Percentiles rank a stretch among this genome's conserved stretches.
phyloP scores from a whole-genome alignment of 2,113 vertebrate species.

The Shinisaurus crocodilurus region DNA sequence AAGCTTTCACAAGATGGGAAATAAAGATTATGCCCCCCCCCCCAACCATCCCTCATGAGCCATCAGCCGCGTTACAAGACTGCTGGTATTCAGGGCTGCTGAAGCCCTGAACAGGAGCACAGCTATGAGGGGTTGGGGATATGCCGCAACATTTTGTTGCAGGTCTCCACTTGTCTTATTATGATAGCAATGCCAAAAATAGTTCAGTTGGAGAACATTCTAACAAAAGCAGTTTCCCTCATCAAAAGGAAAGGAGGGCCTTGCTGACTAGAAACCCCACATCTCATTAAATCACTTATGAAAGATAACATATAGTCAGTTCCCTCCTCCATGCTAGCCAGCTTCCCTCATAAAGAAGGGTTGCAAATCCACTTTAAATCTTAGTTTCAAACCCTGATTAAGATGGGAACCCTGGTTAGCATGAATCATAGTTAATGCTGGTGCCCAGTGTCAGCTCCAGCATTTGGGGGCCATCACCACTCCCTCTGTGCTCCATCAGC shows the following conservation, averaged over 20 bases:
- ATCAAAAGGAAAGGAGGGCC: neutral
- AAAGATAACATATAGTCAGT: neutral
- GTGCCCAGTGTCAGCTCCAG: neutral
- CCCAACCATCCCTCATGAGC: too few species aligned
- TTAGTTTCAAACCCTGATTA: neutral
- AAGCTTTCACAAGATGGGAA: neutral
- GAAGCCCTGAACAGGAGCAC: neutral
- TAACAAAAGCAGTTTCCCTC: neutral
- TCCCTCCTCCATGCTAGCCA: neutral
- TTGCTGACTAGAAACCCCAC: neutral
- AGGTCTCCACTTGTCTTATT: neutral
- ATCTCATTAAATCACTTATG: neutral
- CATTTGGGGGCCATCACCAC: neutral
- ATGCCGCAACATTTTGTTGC: neutral
- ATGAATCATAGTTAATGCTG: neutral
- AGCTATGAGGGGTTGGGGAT: neutral
- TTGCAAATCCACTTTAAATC: neutral
- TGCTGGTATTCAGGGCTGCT: neutral
- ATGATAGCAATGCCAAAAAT: neutral
- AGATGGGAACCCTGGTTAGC: neutral
- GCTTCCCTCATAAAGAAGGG: neutral
- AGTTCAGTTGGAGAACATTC: neutral
- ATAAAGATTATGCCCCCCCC: neutral
- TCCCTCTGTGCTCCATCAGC: neutral
- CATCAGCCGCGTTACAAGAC: neutral